Base-by-base conservation (phyloP, 2,113 vertebrate genomes). In the Oxyruncus cristatus region DNA sequence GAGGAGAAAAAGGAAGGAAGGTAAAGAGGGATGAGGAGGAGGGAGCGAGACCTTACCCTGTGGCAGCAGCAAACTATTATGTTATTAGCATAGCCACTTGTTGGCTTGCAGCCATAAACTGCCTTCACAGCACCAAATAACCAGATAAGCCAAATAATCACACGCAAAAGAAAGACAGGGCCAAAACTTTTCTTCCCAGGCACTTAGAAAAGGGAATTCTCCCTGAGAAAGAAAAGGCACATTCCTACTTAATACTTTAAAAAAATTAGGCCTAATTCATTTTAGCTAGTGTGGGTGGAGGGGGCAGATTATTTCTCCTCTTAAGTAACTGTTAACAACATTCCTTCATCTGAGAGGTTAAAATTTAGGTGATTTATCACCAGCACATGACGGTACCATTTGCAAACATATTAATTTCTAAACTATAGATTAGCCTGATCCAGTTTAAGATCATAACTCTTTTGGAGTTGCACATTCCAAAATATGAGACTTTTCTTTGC, bases 321-420 rank as follows among this genome's bases (percentile, higher is more conserved):
- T 85, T 78, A 77, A 89, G 30, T 68, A 67, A 82, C 56, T 77
- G 59, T 65, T 82, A 94, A 63, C 33, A 89, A 80, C 78, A 75
- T 82, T 88, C 61, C 23, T 88, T 88, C 66, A 81, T 50, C 55
- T 78, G 74, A 90, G 52, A 93, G 26, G 47, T 81, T 89, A 89
- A 94, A 86, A 84, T 92, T 61, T 56, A 62, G 41, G 35, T 77
- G 42, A 89, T 91, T 95, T 92, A 46, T 95, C 73, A 91, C 37
- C 68, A 92, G 55, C 35, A 80, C 58, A 77, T 70, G 41, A 47
- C 0, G 0, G 63, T 95, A 79, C 14, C 76, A 61, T 94, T 96
- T 95, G 74, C 74, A 92, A 95, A 76, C 53, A 68, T 56, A 82
- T 75, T 94, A 0, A 89, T 90, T 93, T 92, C 70, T 75, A 52